Conservation (phyloP, 2,888 invertebrate genomes). For the Cybosia mesomella region DNA sequence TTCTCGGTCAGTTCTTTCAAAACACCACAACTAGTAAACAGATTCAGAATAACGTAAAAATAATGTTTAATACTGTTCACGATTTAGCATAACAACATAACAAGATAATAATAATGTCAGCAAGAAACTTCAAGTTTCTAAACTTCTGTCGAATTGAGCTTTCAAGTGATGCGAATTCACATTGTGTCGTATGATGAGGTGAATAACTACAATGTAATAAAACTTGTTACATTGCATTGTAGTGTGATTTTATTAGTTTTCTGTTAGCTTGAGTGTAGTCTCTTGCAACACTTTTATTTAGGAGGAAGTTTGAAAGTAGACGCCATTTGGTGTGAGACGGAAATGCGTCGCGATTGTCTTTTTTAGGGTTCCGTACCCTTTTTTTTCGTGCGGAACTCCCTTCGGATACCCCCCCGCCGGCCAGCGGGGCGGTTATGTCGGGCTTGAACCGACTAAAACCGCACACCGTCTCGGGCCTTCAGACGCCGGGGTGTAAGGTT, state of each 20-base stretch:
- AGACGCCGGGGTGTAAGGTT: no score
- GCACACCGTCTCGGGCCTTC: no score
- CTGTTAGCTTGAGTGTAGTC: not conserved
- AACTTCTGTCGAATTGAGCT: not conserved
- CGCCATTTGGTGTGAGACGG: no score
- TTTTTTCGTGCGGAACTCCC: no score
- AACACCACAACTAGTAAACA: not conserved
- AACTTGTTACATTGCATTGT: conserved; percentile 1
- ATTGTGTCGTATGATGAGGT: not conserved
- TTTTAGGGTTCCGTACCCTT: no score
- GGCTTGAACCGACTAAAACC: no score
- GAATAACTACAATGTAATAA: not conserved
- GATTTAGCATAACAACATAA: conserved; percentile 4
- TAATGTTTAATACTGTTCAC: conserved; percentile 24
- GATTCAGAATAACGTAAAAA: not conserved
- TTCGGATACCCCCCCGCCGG: no score
- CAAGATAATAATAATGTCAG: conserved; percentile 1
- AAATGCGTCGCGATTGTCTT: no score
- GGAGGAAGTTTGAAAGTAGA: not conserved
- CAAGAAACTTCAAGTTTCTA: not conserved
- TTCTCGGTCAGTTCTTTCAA: not conserved
- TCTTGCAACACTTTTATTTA: not conserved
- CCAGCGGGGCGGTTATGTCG: no score
- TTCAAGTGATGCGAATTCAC: not conserved
- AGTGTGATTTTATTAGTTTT: not conserved